Percentiles rank a stretch among this genome's conserved stretches.
phyloP scores from a whole-genome alignment of 2,113 vertebrate genomes.

The Zingel zingel region DNA sequence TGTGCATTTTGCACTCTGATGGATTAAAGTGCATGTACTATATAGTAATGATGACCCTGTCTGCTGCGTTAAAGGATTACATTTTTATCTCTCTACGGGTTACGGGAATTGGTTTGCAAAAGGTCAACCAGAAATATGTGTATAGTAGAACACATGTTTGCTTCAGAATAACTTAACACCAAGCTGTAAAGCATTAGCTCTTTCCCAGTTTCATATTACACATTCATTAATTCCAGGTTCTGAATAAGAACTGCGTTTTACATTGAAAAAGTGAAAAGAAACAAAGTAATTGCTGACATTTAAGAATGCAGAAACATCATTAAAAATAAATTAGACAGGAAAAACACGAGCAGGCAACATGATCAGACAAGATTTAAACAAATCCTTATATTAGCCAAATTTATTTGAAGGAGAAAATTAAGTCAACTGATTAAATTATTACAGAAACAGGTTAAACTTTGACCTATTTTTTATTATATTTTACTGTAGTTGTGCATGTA shows the following conservation, averaged over 20 bases:
- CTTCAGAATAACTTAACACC: slow-evolving; percentile 18
- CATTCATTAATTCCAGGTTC: neutral
- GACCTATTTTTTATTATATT: neutral
- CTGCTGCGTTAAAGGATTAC: slow-evolving; percentile 54
- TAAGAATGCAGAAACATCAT: neutral
- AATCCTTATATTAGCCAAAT: neutral
- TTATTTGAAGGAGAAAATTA: neutral
- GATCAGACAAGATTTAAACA: neutral
- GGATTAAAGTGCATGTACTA: slow-evolving; percentile 54
- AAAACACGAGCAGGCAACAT: neutral
- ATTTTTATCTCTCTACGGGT: slow-evolving; percentile 32
- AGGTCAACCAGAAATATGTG: slow-evolving; percentile 29
- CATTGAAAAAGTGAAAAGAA: neutral
- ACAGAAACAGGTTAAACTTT: neutral
- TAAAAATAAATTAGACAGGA: neutral
- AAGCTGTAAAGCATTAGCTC: slow-evolving; percentile 15
- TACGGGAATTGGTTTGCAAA: slow-evolving; percentile 24
- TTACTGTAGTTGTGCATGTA: no score
- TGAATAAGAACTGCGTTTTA: neutral
- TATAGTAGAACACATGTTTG: slow-evolving; percentile 15
- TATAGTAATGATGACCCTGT: slow-evolving; percentile 32
- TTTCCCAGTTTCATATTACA: slow-evolving; percentile 25
- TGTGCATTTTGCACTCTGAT: slow-evolving; percentile 20
- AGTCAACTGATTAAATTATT: no score
- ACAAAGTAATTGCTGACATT: neutral